A percentile compares a stretch with the other conserved stretches of the same genome.
These are phyloP conservation scores for Platycheirus albimanus DNA, from an alignment of 2,888 invertebrate genomes.

Conservation along the genomic window DNA sequence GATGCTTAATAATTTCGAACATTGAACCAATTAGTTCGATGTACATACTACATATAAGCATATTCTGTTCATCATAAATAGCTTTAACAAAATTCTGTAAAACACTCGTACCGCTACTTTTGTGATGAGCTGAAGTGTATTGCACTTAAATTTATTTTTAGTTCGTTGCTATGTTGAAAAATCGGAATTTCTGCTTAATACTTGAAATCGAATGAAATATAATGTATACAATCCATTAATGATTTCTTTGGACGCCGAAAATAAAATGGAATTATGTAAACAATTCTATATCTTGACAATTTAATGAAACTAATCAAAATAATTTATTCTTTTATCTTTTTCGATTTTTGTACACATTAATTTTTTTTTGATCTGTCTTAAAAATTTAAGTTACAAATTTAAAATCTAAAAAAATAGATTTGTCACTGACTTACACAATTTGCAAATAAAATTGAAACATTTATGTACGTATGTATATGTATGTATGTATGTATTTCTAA, in stretches of 20 bases:
- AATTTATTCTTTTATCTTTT: background rate
- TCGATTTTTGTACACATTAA: conserved; percentile 68
- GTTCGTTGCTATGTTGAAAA: conserved; percentile 8
- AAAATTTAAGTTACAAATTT: conserved; percentile 35
- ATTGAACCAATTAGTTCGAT: no score
- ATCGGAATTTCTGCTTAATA: background rate
- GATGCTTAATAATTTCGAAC: no score
- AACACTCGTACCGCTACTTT: no score
- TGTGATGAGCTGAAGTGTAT: no score
- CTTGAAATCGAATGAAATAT: no score
- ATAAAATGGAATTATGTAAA: background rate
- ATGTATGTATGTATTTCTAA: background rate
- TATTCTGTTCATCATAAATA: no score
- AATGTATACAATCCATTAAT: no score
- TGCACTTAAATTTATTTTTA: conserved; percentile 1
- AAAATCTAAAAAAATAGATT: conserved; percentile 25
- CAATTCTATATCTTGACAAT: background rate
- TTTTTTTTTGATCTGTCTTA: conserved; percentile 52
- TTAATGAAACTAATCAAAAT: background rate
- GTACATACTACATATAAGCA: no score
- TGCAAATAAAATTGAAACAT: conserved; percentile 34
- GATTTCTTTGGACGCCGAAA: background rate
- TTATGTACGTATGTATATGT: no score
- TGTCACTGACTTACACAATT: conserved; percentile 32
- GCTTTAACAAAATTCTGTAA: no score